Conservation (phyloP, 2,797 vertebrate species). For the Pseudochaenichthys georgianus region DNA sequence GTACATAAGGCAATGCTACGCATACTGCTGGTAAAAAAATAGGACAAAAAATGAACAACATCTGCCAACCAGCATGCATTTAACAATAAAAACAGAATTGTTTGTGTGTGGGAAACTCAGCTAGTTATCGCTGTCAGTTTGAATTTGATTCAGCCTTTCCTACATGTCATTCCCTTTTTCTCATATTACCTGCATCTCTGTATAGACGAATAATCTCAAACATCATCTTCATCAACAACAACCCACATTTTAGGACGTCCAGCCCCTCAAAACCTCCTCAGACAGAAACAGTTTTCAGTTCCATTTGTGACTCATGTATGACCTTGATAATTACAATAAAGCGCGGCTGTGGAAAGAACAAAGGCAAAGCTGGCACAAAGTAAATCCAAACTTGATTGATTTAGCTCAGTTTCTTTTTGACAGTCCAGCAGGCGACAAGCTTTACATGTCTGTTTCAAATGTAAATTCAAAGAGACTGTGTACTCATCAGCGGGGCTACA, state of each 20-base stretch:
- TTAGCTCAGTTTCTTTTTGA: constrained; percentile 60
- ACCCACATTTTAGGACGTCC: constrained; percentile 25
- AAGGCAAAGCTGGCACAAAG: constrained; percentile 58
- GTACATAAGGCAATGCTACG: constrained; percentile 40
- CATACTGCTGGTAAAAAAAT: constrained; percentile 27
- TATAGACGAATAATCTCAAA: constrained; percentile 46
- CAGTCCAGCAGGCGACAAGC: constrained; percentile 59
- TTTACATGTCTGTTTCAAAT: constrained; percentile 71
- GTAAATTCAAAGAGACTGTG: constrained; percentile 72
- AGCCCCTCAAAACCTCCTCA: constrained; percentile 21
- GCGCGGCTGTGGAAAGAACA: constrained; percentile 41
- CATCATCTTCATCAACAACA: constrained; percentile 48
- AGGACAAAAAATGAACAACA: constrained; percentile 55
- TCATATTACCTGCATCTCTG: constrained; percentile 39
- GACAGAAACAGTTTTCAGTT: constrained; percentile 43
- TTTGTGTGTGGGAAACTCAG: constrained; percentile 68
- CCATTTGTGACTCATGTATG: constrained; percentile 38
- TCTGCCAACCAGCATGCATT: constrained; percentile 67
- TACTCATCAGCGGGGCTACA: constrained; percentile 69
- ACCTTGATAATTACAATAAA: constrained; percentile 59
- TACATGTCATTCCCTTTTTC: constrained; percentile 36
- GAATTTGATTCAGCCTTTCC: constrained; percentile 62
- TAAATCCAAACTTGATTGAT: constrained; percentile 62
- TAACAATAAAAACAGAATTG: constrained; percentile 63
- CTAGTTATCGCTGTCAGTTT: constrained; percentile 70